phyloP scores from a whole-genome alignment of 2,797 vertebrate genomes.

The Manis javanica region DNA sequence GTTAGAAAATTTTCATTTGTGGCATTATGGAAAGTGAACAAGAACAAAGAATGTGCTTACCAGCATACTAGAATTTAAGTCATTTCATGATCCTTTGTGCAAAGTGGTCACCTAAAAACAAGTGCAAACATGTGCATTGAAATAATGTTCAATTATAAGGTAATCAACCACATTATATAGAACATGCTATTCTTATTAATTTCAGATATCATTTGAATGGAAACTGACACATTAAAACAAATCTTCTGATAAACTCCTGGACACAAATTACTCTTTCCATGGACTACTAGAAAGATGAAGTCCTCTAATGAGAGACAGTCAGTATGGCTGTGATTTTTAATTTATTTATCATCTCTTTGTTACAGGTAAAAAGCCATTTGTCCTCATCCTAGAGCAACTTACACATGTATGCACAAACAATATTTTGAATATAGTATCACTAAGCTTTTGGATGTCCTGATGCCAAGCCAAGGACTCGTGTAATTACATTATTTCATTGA shows the following conservation, averaged over 20 bases:
- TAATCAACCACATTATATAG: neutral
- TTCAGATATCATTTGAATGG: neutral
- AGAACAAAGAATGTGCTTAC: neutral
- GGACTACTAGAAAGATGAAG: neutral
- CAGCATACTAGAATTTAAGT: neutral
- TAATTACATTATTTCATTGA: conserved; percentile 56
- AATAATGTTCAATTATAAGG: conserved; percentile 1
- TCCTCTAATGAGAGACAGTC: neutral
- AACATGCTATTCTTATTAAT: neutral
- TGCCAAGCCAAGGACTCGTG: conserved; percentile 2
- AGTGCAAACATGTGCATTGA: neutral
- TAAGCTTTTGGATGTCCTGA: conserved; percentile 8
- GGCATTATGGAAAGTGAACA: neutral
- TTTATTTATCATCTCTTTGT: conserved; percentile 10
- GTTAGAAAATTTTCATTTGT: neutral
- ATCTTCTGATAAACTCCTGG: neutral
- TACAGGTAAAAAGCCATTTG: neutral
- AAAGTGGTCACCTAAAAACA: neutral
- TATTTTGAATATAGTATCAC: conserved; percentile 28
- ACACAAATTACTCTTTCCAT: neutral
- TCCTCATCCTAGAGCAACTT: neutral
- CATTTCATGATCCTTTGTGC: neutral
- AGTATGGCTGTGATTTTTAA: neutral
- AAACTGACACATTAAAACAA: neutral
- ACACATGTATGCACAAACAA: neutral